Percentiles rank a stretch among this genome's conserved stretches.
phyloP scores from a whole-genome alignment of 2,888 invertebrate genomes.

The Byasa hedistus region DNA sequence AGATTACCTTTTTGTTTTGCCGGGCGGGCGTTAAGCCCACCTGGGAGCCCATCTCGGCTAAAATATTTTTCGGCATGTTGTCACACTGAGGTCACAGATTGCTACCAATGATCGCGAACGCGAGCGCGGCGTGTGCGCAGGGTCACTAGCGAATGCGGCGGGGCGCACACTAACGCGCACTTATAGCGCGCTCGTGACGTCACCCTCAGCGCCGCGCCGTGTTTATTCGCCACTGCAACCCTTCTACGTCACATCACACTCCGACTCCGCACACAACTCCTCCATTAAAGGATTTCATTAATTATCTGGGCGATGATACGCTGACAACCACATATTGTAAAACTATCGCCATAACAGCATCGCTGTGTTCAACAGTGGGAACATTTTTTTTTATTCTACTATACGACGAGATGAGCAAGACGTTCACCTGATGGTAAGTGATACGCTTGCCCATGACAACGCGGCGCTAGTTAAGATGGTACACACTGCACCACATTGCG shows the following conservation, averaged over 20 bases:
- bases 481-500: no score
- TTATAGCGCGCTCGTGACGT: constrained; percentile 57
- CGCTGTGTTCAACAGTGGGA: neutral
- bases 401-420: no score
- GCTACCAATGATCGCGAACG: constrained; percentile 41
- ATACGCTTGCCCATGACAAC: no score
- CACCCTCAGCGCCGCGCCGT: constrained; percentile 36
- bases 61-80: constrained; percentile 73
- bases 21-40: constrained; percentile 69
- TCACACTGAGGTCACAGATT: constrained; percentile 45
- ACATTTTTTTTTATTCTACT: neutral
- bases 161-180: constrained; percentile 51
- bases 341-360: neutral
- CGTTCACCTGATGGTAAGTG: no score
- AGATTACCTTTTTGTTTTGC: constrained; percentile 63
- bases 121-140: constrained; percentile 51
- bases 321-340: neutral
- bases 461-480: no score
- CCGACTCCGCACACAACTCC: neutral
- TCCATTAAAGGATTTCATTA: neutral
- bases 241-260: neutral
- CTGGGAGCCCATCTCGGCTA: constrained; percentile 76
- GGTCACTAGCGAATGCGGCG: constrained; percentile 59
- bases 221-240: constrained; percentile 7
- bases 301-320: no score